These are phyloP conservation scores for Nymphalis c-album DNA, from an alignment of 2,888 invertebrate species.

Conservation along the genomic window DNA sequence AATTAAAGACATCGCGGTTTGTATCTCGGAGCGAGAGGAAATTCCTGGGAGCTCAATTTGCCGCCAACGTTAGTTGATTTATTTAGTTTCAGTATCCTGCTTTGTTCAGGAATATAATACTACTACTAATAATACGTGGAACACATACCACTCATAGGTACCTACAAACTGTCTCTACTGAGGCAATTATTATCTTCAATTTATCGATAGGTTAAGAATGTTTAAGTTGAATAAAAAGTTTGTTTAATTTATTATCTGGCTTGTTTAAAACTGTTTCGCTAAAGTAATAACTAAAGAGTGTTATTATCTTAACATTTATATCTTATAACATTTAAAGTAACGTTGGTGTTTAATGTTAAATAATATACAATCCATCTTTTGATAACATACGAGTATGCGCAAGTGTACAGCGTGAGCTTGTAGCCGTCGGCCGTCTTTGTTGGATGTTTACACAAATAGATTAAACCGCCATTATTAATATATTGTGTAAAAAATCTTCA, in stretches of 20 bases:
- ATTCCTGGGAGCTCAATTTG: constrained; percentile 1
- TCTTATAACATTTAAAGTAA: too few relatives aligned
- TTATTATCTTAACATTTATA: too few relatives aligned
- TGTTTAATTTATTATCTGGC: neutral
- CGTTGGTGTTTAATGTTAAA: too few relatives aligned
- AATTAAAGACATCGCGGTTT: too few relatives aligned
- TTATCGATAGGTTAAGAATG: too few relatives aligned
- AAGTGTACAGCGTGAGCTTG: neutral
- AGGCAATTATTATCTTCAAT: too few relatives aligned
- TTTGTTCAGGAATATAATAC: neutral
- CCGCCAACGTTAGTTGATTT: neutral
- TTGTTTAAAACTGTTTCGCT: neutral
- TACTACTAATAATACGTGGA: too few relatives aligned
- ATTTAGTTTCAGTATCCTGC: neutral
- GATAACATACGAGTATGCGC: neutral
- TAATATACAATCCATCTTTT: neutral
- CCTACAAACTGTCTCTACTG: neutral
- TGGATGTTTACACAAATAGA: neutral
- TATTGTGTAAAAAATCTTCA: neutral
- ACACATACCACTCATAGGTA: neutral
- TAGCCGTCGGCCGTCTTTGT: too few relatives aligned
- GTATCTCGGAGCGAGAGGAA: neutral
- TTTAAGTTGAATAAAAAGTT: neutral
- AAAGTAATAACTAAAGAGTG: neutral
- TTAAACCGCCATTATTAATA: neutral